Evolutionary conservation across 2,113 vertebrate genomes (phyloP), one percentile per base, ranked within the genome.

Genomic region (Charadrius vociferus): DNA sequence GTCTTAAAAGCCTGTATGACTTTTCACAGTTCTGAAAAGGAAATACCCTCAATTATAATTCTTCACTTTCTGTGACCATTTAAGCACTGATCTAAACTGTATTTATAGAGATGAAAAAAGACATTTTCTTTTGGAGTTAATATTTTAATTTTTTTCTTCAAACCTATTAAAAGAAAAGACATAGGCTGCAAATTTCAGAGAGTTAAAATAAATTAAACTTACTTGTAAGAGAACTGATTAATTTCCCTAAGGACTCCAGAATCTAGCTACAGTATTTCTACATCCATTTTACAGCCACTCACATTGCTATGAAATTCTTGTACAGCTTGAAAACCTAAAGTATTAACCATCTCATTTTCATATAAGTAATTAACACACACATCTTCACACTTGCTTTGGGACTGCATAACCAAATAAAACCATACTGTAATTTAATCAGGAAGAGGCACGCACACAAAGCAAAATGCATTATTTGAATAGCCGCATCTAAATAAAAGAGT

Each of bases 131-230:
- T 89, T 84, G 41, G 11, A 56, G 27, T 59, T 90, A 14, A 37
- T 59, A 43, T 71, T 75, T 71, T 50, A 68, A 20, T 79, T 74
- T 88, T 34, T 74, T 78, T 66, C 82, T 86, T 84, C 32, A 75
- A 87, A 39, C 5, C 49, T 20, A 72, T 78, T 91, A 45, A 67
- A 97, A 84, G n/a, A 90, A 84, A 75, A 86, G 4, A 90, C 32
- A 86, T 41, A 66, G 47, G 20, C 77, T 71, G 32, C 73, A 86
- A 70, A 92, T 97, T 97, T 94, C 39, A 85, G 59, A 39, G 50
- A 71, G 75, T 83, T 95, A 97, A 98, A 97, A 87, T 93, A 95
- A 97, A 97, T 97, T 93, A 96, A 97, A 97, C 83, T 73, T 96
- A 94, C 86, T 86, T 68, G 78, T 96, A 93, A 86, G 36, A 71